Evolutionary conservation across 1,140 invertebrate genomes (phyloP).

Genomic region (Harlomillsia oculata): DNA sequence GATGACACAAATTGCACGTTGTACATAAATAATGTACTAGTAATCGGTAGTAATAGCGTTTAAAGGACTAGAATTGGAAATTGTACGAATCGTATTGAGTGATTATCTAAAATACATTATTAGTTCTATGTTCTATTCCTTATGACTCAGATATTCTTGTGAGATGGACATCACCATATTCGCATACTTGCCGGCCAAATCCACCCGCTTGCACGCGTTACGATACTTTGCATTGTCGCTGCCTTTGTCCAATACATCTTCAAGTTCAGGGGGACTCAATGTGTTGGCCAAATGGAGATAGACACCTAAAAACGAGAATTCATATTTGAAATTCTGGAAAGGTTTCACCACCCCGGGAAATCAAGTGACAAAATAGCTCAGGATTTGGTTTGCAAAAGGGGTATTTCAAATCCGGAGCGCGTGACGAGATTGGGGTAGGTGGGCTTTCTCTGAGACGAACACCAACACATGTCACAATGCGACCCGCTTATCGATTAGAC

Average conservation of each 20-base stretch:
- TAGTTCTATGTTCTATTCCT: too few relatives aligned
- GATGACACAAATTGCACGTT: too few relatives aligned
- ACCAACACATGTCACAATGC: background rate
- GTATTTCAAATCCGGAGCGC: slow-evolving; percentile 2
- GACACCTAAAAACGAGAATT: too few relatives aligned
- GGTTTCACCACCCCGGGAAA: too few relatives aligned
- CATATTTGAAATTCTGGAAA: background rate
- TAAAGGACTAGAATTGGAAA: too few relatives aligned
- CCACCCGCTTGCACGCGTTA: slow-evolving; percentile 17
- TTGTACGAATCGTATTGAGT: too few relatives aligned
- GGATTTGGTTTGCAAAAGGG: background rate
- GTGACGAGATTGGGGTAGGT: slow-evolving; percentile 7
- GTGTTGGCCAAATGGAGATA: slow-evolving; percentile 34
- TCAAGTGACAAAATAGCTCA: too few relatives aligned
- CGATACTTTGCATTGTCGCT: slow-evolving; percentile 20
- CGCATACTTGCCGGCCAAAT: slow-evolving; percentile 23
- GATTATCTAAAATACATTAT: too few relatives aligned
- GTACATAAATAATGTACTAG: too few relatives aligned
- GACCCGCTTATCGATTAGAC: slow-evolving; percentile 1
- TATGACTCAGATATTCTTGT: slow-evolving; percentile 20
- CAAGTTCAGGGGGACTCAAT: slow-evolving; percentile 21
- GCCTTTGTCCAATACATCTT: slow-evolving; percentile 33
- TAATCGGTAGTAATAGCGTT: too few relatives aligned
- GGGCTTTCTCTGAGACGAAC: background rate
- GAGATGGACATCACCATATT: slow-evolving; percentile 26